phyloP scores from a whole-genome alignment of 1,140 invertebrate genomes.

The Heliconius himera region DNA sequence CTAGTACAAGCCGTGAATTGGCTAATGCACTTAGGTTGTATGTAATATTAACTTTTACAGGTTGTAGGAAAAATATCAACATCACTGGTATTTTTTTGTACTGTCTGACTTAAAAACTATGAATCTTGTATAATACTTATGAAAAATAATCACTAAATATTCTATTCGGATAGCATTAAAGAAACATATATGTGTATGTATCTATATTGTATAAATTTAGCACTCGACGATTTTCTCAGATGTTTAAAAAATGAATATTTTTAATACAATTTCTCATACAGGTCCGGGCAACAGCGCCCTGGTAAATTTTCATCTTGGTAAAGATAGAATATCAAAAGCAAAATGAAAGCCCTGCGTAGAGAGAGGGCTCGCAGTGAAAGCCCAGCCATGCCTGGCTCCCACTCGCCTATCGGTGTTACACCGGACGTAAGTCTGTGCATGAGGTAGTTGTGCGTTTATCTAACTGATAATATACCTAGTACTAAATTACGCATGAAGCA shows the following conservation, averaged over 20 bases:
- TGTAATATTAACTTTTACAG: no score
- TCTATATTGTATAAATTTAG: background rate
- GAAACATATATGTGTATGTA: background rate
- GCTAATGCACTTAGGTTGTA: no score
- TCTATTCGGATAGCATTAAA: no score
- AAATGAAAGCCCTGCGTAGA: conserved; percentile 39
- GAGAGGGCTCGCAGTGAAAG: conserved; percentile 40
- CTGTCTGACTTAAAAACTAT: no score
- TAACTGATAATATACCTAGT: background rate
- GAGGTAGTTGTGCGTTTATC: conserved; percentile 12
- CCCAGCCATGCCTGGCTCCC: conserved; percentile 39
- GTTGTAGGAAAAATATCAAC: no score
- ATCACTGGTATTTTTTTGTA: no score
- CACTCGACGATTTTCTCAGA: background rate
- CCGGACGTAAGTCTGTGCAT: conserved; percentile 45
- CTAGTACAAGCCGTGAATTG: no score
- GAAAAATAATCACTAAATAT: no score
- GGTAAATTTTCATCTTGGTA: conserved; percentile 17
- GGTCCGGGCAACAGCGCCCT: conserved; percentile 22
- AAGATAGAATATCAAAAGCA: conserved; percentile 2
- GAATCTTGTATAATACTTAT: no score
- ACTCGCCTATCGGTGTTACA: conserved; percentile 40
- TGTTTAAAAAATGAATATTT: background rate
- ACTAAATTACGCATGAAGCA: background rate
- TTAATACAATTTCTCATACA: conserved; percentile 31